Percentiles rank a stretch among this genome's conserved stretches.
phyloP scores from a whole-genome alignment of 1,140 invertebrate species.

The Fopius arisanus region DNA sequence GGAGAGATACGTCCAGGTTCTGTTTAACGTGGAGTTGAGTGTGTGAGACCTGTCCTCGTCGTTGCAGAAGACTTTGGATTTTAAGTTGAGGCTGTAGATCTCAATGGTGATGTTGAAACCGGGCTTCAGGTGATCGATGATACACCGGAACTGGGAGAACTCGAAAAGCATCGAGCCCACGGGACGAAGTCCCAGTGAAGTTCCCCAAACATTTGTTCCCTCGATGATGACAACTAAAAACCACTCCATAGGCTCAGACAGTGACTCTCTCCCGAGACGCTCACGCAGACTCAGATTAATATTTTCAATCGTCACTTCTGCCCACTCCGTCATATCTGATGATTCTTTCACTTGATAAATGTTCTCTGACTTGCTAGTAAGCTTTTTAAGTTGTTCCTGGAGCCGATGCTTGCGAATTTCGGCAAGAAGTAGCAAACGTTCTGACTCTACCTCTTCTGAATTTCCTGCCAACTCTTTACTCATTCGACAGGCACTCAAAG shows the following conservation, averaged over 20 bases:
- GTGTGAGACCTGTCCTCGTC: constrained; percentile 47
- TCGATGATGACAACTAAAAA: constrained; percentile 42
- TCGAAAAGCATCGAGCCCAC: constrained; percentile 32
- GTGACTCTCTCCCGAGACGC: constrained; percentile 18
- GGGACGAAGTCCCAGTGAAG: constrained; percentile 35
- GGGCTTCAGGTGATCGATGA: constrained; percentile 37
- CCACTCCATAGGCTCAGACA: constrained; percentile 41
- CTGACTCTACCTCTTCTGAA: constrained; percentile 58
- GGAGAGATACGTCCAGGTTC: constrained; percentile 41
- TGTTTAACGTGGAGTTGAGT: constrained; percentile 29
- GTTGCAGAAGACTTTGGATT: constrained; percentile 23
- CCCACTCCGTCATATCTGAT: constrained; percentile 6
- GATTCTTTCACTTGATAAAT: not conserved
- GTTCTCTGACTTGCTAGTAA: not conserved
- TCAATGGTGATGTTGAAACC: constrained; percentile 46
- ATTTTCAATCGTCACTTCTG: constrained; percentile 34
- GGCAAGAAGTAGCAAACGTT: constrained; percentile 57
- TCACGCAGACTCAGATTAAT: constrained; percentile 41
- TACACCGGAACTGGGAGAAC: constrained; percentile 27
- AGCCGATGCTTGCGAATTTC: constrained; percentile 47
- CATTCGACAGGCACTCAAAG: constrained; percentile 53
- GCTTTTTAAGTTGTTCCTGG: constrained; percentile 44
- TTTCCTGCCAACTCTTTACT: constrained; percentile 53
- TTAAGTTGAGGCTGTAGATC: constrained; percentile 43
- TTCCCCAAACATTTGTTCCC: constrained; percentile 37